Percentiles rank a stretch among this genome's conserved stretches.
Conservation (phyloP, 2,113 vertebrate genomes). For the Ochotona curzoniae region DNA sequence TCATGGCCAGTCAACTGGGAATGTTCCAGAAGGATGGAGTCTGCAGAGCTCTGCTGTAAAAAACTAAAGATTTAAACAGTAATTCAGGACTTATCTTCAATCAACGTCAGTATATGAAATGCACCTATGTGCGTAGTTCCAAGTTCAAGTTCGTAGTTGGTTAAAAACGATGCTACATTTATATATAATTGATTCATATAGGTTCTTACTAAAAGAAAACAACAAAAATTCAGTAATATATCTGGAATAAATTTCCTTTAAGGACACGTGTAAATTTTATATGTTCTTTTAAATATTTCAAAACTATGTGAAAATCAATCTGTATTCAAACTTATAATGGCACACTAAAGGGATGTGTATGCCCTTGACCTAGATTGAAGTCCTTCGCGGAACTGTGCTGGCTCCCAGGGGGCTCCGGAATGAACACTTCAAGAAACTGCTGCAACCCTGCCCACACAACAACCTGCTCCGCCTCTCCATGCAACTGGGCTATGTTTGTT, state of each 20-base stretch:
- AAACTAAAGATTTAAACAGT: conserved; percentile 48
- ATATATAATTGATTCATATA: conserved; percentile 25
- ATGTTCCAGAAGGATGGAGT: conserved; percentile 20
- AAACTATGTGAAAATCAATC: conserved; percentile 9
- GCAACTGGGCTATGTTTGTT: background rate
- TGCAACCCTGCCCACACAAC: background rate
- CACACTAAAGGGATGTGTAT: background rate
- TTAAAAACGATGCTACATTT: background rate
- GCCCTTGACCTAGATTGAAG: conserved; percentile 29
- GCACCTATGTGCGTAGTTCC: background rate
- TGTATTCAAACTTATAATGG: conserved; percentile 16
- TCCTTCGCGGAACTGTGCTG: background rate
- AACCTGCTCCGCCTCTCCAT: background rate
- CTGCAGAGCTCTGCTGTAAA: background rate
- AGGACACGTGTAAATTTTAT: conserved; percentile 17
- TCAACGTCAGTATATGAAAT: conserved; percentile 35
- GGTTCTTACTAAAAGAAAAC: conserved; percentile 15
- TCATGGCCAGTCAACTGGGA: background rate
- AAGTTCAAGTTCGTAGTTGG: conserved; percentile 40
- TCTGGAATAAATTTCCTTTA: conserved; percentile 2
- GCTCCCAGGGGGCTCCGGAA: background rate
- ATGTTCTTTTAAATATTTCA: conserved; percentile 31
- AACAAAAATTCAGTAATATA: background rate
- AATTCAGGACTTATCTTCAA: conserved; percentile 14
- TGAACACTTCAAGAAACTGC: conserved; percentile 33